These are phyloP conservation scores for Salmo trutta DNA, from an alignment of 2,797 vertebrate genomes.

Conservation along the genomic window DNA sequence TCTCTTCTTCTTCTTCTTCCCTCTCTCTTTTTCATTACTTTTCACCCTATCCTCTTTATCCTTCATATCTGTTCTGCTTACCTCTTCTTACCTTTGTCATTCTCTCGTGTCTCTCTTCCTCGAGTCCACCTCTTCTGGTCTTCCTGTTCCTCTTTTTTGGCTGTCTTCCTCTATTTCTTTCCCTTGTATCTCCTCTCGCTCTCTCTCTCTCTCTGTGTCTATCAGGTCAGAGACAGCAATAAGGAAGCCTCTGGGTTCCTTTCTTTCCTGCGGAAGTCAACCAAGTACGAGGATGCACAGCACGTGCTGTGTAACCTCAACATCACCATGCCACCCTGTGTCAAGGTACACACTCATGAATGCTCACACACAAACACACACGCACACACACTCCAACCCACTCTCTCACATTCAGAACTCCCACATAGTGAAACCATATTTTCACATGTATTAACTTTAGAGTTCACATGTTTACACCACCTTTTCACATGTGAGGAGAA, in stretches of 20 bases:
- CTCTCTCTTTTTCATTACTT: constrained; percentile 27
- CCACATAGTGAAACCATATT: neutral
- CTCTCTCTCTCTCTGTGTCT: neutral
- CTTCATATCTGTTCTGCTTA: neutral
- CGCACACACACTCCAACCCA: constrained; percentile 17
- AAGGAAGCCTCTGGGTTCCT: constrained; percentile 89
- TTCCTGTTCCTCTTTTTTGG: neutral
- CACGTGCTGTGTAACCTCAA: constrained; percentile 95
- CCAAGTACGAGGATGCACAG: constrained; percentile 94
- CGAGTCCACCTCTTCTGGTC: neutral
- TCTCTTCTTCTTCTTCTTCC: constrained; percentile 45
- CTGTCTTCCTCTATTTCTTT: neutral
- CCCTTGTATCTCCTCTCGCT: neutral
- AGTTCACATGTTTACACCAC: too few relatives aligned
- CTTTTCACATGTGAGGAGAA: too few relatives aligned
- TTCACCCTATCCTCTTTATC: neutral
- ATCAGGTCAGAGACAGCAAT: constrained; percentile 91
- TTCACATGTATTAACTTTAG: too few relatives aligned
- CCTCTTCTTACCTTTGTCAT: neutral
- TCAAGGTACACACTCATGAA: constrained; percentile 81
- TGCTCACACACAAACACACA: neutral
- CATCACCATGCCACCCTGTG: constrained; percentile 91
- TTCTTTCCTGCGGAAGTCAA: constrained; percentile 93
- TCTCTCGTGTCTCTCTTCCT: neutral
- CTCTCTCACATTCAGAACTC: neutral